Evolutionary conservation across 2,797 vertebrate species (phyloP), one percentile per base, ranked within the genome.

Genomic region (Distichodus sexfasciatus): DNA sequence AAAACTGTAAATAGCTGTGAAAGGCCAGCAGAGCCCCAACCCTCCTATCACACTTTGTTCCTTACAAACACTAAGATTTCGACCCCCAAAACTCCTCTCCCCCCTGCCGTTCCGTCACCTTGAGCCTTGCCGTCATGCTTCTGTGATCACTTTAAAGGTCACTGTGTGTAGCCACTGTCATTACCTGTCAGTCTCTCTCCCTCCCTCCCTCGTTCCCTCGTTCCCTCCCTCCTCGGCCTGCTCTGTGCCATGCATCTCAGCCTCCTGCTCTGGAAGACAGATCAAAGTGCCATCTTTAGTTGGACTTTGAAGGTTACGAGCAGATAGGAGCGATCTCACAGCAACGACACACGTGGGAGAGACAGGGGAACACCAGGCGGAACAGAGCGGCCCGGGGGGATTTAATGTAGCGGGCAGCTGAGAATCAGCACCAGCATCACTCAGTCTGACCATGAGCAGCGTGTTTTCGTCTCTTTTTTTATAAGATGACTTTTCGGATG

Each of bases 101-200:
- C 80, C 74, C 73, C 76, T 4, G 43, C 69, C 80, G 66, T 76
- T 83, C 83, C 77, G 85, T 89, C 88, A 91, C 90, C 88, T 90
- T 88, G 84, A 89, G 86, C 84, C 81, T 55, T 67, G 81, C 79
- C 81, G 88, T 92, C 88, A 91, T 88, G 91, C 87, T 87, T 85
- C 85, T 89, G 85, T 89, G 88, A 89, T 88, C 78, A 57, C 84
- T 86, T 75, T 82, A 91, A 92, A 92, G 90, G 91, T 92, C 90
- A 86, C 80, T 77, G 80, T 85, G 79, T 90, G 89, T 91, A 90
- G 86, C 87, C 85, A 87, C 88, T 91, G 90, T 91, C 90, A 91
- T 90, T 89, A 89, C 84, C 90, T 90, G 90, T 91, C 90, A 92
- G 85, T 90, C 87, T 85, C 77, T 77, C 83, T 83, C 79, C 77